Base-by-base conservation (phyloP, 1,140 invertebrate genomes). In the Drosophila tani region DNA sequence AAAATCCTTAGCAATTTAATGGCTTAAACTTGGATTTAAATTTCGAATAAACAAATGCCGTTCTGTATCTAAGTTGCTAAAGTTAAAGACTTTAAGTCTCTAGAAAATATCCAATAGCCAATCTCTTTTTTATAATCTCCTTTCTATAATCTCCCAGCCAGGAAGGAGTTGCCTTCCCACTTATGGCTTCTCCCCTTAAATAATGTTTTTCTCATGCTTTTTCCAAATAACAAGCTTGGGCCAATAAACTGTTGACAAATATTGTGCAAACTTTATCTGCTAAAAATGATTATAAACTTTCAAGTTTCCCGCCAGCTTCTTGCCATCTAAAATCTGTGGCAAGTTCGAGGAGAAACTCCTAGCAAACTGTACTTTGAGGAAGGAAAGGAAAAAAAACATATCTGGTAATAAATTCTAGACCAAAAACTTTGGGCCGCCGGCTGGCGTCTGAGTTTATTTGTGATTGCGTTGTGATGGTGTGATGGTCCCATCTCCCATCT, bases 401-500 rank as follows among this genome's bases (percentile, higher is more conserved):
- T 21, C 32, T 17, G 35, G 67, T 29, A 51, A 73, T 71, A 73
- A 74, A 74, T 60, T 73, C 46, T 74, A 60, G 56, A 55, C 55
- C 55, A 29, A 74, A 63, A 73, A 73, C 68, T 74, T 73, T 73
- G 27, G 57, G 51, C 46, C 46, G 19, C 6, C n/a, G 1, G 38
- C 45, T 71, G 32, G 51, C 53, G 38, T 58, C 27, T 71, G 43
- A 27, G 46, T 57, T 45, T 38, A 32, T 27, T 69, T 68, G 38
- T 15, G 53, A 71, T 21, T 38, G 50, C 15, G 24, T 40, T 56
- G 51, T 24, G 32, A 47, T 29, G 45, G 63, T 40, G 41, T 59
- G 64, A 29, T 29, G 27, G 27, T 29, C 51, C 69, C 69, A 77
- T 77, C 57, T 75, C 69, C 70, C 58, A 49, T 75, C 73, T 67